Evolutionary conservation across 2,888 invertebrate genomes (phyloP).

Genomic region (Slavum lentiscoides): DNA sequence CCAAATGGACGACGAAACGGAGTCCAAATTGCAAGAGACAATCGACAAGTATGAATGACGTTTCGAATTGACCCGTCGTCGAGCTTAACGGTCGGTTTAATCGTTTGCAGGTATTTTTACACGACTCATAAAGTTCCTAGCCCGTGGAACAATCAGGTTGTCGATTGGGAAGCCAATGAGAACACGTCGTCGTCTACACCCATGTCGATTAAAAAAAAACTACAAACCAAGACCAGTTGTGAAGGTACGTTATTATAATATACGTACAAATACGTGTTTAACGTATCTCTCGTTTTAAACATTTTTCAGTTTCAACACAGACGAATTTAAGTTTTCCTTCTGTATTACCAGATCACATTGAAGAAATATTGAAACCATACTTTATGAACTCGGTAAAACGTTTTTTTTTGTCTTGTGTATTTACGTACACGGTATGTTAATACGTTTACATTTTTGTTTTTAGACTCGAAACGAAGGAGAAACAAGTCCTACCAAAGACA

Average conservation of each 20-base stretch:
- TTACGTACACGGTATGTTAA: neutral
- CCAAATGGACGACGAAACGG: slow-evolving; percentile 66
- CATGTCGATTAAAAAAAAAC: neutral
- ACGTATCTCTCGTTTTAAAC: no score
- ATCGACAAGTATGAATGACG: slow-evolving; percentile 64
- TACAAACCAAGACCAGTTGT: neutral
- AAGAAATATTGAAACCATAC: slow-evolving; percentile 68
- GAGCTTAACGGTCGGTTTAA: neutral
- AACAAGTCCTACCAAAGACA: slow-evolving; percentile 39
- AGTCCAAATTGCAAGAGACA: slow-evolving; percentile 70
- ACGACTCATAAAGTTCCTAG: slow-evolving; percentile 66
- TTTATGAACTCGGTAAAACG: slow-evolving; percentile 62
- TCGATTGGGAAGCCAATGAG: slow-evolving; percentile 31
- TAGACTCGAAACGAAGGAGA: slow-evolving; percentile 42
- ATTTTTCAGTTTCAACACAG: slow-evolving; percentile 66
- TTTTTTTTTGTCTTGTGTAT: neutral
- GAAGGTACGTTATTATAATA: slow-evolving; percentile 16
- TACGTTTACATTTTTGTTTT: neutral
- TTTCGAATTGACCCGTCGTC: neutral
- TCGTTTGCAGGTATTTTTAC: slow-evolving; percentile 62
- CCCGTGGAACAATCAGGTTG: slow-evolving; percentile 60
- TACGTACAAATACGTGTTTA: no score
- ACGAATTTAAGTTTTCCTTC: slow-evolving; percentile 70
- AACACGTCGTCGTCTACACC: slow-evolving; percentile 21
- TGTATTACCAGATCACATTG: slow-evolving; percentile 67